Conservation (phyloP, 2,113 vertebrate species). For the Colaptes auratus region DNA sequence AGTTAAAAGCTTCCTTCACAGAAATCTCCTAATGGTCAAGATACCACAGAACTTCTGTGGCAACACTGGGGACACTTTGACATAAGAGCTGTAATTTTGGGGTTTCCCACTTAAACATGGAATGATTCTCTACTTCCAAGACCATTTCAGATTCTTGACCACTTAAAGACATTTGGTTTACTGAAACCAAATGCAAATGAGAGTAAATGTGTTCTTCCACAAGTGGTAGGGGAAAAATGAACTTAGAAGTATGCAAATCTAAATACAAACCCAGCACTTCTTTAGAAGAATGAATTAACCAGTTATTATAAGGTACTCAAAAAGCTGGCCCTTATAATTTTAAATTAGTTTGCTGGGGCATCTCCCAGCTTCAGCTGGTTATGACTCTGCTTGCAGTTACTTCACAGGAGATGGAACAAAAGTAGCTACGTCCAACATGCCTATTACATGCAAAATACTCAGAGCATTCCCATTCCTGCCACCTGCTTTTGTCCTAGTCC, state of each 20-base stretch:
- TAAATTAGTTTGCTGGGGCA: background rate
- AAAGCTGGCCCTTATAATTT: background rate
- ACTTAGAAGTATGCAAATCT: background rate
- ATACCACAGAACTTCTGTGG: background rate
- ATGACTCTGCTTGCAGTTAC: background rate
- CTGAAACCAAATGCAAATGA: constrained; percentile 17
- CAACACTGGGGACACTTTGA: background rate
- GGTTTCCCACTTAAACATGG: background rate
- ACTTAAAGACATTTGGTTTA: background rate
- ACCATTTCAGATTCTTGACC: background rate
- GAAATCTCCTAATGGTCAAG: background rate
- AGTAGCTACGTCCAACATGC: background rate
- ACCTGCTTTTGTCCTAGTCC: background rate
- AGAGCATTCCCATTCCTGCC: background rate
- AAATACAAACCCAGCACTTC: background rate
- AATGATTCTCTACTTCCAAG: constrained; percentile 10
- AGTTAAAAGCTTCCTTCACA: background rate
- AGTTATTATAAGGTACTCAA: background rate
- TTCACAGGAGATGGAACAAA: background rate
- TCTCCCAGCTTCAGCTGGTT: background rate
- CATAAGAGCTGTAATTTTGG: background rate
- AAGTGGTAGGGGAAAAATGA: background rate
- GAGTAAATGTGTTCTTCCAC: background rate
- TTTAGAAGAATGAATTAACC: background rate
- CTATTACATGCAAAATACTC: background rate